Percentiles rank a stretch among this genome's conserved stretches.
phyloP scores from a whole-genome alignment of 2,113 vertebrate genomes.

The Misgurnus mizolepis region DNA sequence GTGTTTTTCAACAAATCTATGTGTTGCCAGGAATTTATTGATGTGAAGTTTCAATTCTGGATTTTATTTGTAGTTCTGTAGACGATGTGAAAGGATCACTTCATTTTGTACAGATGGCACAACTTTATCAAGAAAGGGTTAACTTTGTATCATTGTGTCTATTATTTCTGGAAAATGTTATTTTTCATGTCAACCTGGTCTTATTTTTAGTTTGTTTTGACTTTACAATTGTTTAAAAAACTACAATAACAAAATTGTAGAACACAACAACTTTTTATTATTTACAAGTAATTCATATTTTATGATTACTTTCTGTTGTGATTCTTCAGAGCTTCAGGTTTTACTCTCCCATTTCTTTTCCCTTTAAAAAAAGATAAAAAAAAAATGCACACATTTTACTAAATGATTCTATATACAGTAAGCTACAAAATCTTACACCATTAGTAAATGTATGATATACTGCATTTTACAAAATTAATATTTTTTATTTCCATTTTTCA shows the following conservation, averaged over 20 bases:
- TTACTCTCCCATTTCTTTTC: conserved; percentile 22
- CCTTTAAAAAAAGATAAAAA: conserved; percentile 22
- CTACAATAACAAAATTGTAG: not conserved
- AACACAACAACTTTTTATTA: conserved; percentile 25
- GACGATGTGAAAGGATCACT: conserved; percentile 48
- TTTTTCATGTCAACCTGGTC: conserved; percentile 39
- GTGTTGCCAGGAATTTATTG: conserved; percentile 41
- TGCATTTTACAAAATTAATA: no score
- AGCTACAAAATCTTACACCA: not conserved
- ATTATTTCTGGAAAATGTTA: conserved; percentile 73
- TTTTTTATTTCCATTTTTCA: no score
- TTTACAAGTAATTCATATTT: no score
- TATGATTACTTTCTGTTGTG: not conserved
- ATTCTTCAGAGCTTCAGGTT: not conserved
- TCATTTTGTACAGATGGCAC: no score
- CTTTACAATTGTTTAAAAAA: not conserved
- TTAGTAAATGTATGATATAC: no score
- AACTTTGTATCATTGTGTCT: conserved; percentile 79
- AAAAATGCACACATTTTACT: not conserved
- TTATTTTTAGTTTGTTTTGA: conserved; percentile 38
- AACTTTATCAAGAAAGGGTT: conserved; percentile 64
- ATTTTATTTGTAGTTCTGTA: conserved; percentile 55
- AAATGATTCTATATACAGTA: no score
- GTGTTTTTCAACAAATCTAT: conserved; percentile 23
- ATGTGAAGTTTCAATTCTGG: conserved; percentile 59